Evolutionary conservation across 1,140 invertebrate species (phyloP).

Genomic region (Drosophila insularis): DNA sequence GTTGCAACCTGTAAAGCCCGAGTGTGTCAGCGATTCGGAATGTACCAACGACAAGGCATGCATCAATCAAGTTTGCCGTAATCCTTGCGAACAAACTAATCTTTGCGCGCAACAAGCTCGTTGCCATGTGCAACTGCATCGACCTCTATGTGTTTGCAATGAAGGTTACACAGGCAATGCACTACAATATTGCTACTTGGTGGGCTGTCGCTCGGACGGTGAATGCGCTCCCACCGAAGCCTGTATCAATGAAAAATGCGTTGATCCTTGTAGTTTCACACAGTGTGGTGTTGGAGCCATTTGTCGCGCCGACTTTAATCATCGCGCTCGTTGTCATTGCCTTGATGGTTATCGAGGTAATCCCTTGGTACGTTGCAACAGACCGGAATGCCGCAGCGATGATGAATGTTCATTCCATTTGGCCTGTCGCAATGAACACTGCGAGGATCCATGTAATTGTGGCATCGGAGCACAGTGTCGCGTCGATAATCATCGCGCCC

Average conservation of each 20-base stretch:
- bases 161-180: constrained; percentile 93
- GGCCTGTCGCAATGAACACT: constrained; percentile 89
- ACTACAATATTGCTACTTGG: constrained; percentile 83
- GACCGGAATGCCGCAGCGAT: constrained; percentile 89
- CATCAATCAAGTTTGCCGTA: constrained; percentile 88
- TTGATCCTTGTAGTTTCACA: constrained; percentile 90
- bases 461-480: constrained; percentile 88
- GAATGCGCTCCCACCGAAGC: constrained; percentile 92
- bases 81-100: constrained; percentile 88
- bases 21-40: constrained; percentile 91
- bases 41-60: constrained; percentile 93
- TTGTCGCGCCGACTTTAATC: constrained; percentile 88
- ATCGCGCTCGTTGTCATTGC: constrained; percentile 91
- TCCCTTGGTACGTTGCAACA: constrained; percentile 88
- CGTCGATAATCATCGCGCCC: constrained; percentile 89
- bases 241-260: constrained; percentile 92
- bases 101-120: constrained; percentile 91
- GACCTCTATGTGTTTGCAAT: constrained; percentile 92
- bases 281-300: constrained; percentile 92
- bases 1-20: constrained; percentile 85
- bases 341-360: constrained; percentile 89
- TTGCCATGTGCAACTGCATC: constrained; percentile 91
- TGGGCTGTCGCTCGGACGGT: constrained; percentile 92
- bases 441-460: constrained; percentile 91
- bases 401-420: constrained; percentile 89